Conservation (phyloP, 1,140 invertebrate species). For the Drosophila quadrilineata region DNA sequence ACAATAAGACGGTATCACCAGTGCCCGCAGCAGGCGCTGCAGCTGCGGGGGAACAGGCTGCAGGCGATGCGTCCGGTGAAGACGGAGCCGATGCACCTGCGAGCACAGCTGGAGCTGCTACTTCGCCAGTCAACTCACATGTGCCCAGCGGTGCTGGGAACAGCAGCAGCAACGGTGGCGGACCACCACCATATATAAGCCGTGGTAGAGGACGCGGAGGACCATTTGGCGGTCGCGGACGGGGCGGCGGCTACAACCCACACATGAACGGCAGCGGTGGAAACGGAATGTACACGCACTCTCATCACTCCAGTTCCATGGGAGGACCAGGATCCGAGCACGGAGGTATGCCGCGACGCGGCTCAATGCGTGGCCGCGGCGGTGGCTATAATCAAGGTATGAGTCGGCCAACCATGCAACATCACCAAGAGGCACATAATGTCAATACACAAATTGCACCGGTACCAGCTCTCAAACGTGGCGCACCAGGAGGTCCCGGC, state of each 20-base stretch:
- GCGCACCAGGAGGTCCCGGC: slow-evolving; percentile 77
- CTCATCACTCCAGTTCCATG: slow-evolving; percentile 58
- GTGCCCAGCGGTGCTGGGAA: slow-evolving; percentile 22
- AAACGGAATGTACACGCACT: slow-evolving; percentile 62
- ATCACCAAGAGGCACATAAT: slow-evolving; percentile 75
- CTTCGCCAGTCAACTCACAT: slow-evolving; percentile 38
- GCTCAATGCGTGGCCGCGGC: slow-evolving; percentile 72
- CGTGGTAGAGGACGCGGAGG: slow-evolving; percentile 75
- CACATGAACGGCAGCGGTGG: slow-evolving; percentile 65
- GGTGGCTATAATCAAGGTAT: slow-evolving; percentile 73
- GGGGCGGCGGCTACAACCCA: slow-evolving; percentile 74
- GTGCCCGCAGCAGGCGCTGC: slow-evolving; percentile 59
- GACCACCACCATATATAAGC: slow-evolving; percentile 55
- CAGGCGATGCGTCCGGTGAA: slow-evolving; percentile 26
- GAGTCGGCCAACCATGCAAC: slow-evolving; percentile 74
- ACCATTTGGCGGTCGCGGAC: slow-evolving; percentile 59
- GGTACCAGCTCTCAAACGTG: slow-evolving; percentile 78
- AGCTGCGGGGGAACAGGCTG: slow-evolving; percentile 26
- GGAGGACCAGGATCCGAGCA: slow-evolving; percentile 57
- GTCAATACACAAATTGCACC: slow-evolving; percentile 80
- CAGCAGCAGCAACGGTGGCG: slow-evolving; percentile 48
- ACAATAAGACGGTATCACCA: slow-evolving; percentile 77
- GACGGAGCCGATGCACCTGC: slow-evolving; percentile 43
- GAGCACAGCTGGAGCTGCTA: slow-evolving; percentile 19
- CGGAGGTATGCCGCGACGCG: slow-evolving; percentile 65